A percentile compares a stretch with the other conserved stretches of the same genome.
phyloP scores from a whole-genome alignment of 2,113 vertebrate species.

The Ageneiosus marmoratus region DNA sequence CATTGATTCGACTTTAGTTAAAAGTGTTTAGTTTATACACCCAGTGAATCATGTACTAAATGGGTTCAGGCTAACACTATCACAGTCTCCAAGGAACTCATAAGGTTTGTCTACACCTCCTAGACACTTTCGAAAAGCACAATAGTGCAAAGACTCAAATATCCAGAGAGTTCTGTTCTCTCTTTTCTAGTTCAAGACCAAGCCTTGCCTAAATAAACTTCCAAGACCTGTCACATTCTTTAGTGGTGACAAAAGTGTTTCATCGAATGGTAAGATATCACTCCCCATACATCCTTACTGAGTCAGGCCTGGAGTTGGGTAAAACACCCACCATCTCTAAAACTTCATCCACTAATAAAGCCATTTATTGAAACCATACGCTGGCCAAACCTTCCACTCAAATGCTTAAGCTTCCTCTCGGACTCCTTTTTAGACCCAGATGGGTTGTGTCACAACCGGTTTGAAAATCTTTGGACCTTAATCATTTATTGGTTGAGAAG shows the following conservation, averaged over 20 bases:
- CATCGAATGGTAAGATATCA: conserved; percentile 36
- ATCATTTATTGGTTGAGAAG: conserved; percentile 28
- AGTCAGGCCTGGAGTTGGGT: conserved; percentile 29
- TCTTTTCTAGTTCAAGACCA: not conserved
- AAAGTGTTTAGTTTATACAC: not conserved
- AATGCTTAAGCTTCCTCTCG: conserved; percentile 11
- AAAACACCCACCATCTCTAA: conserved; percentile 34
- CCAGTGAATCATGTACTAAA: conserved; percentile 14
- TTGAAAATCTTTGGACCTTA: conserved; percentile 37
- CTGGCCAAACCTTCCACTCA: conserved; percentile 8
- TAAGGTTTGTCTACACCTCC: conserved; percentile 27
- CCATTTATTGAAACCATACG: conserved; percentile 47
- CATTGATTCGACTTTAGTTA: conserved; percentile 14
- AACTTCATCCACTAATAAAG: conserved; percentile 40
- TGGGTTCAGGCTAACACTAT: conserved; percentile 5
- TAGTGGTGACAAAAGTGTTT: conserved; percentile 54
- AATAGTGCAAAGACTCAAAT: conserved; percentile 24
- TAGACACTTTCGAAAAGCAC: conserved; percentile 9
- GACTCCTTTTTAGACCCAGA: conserved; percentile 40
- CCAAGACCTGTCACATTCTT: conserved; percentile 41
- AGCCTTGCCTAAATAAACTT: conserved; percentile 39
- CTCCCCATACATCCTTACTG: conserved; percentile 23
- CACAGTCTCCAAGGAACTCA: conserved; percentile 19
- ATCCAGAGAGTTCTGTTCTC: conserved; percentile 22
- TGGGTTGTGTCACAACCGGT: conserved; percentile 33